A percentile compares a stretch with the other conserved stretches of the same genome.
phyloP scores from a whole-genome alignment of 1,140 invertebrate genomes.

The Drosophila cardini region DNA sequence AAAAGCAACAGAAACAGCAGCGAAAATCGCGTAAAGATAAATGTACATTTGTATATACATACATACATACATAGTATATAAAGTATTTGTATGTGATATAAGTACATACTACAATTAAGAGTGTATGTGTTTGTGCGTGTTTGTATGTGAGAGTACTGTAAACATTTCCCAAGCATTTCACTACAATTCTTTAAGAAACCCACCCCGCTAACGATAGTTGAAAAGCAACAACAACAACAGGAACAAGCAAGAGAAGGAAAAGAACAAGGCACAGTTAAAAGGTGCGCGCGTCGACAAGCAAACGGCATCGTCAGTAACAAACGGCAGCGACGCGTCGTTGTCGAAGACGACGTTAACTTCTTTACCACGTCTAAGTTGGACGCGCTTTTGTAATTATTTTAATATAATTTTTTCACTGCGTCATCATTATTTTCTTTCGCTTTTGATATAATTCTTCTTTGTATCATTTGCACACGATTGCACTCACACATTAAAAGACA shows the following conservation, averaged over 20 bases:
- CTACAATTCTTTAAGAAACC: slow-evolving; percentile 74
- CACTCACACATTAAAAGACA: slow-evolving; percentile 40
- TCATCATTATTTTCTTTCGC: slow-evolving; percentile 82
- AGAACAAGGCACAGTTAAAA: slow-evolving; percentile 55
- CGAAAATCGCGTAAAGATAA: slow-evolving; percentile 50
- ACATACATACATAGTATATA: slow-evolving; percentile 2
- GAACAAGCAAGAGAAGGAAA: slow-evolving; percentile 4
- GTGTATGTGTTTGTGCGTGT: slow-evolving; percentile 1
- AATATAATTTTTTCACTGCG: slow-evolving; percentile 81
- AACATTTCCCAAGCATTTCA: slow-evolving; percentile 73
- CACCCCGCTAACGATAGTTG: slow-evolving; percentile 59
- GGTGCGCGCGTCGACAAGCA: slow-evolving; percentile 62
- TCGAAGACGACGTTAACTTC: slow-evolving; percentile 64
- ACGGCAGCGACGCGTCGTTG: slow-evolving; percentile 39
- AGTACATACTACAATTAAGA: neutral
- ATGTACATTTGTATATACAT: slow-evolving; percentile 23
- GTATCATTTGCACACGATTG: slow-evolving; percentile 82
- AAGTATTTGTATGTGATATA: neutral
- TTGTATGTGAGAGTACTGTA: slow-evolving; percentile 51
- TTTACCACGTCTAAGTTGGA: slow-evolving; percentile 62
- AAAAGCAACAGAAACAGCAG: slow-evolving; percentile 16
- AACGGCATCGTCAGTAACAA: slow-evolving; percentile 25
- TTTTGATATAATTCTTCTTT: slow-evolving; percentile 82
- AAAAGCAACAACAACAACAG: slow-evolving; percentile 32
- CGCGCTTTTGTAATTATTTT: slow-evolving; percentile 81